Evolutionary conservation across 2,113 vertebrate species (phyloP).

Genomic region (Saiga tatarica): DNA sequence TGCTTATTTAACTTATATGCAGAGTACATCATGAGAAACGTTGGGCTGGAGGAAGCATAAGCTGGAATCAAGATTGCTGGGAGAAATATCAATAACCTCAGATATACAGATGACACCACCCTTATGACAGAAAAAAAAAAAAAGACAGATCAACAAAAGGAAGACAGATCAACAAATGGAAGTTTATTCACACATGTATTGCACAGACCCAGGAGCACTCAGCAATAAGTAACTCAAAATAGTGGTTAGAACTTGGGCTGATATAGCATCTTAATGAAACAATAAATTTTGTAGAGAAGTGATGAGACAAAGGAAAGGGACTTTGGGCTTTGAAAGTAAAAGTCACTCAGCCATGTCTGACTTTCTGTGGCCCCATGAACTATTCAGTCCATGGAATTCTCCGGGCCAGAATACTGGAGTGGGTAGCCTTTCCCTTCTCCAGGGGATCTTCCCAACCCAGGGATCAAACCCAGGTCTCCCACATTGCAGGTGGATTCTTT

Average conservation of each 20-base stretch:
- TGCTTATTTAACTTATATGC: no score
- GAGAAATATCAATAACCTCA: neutral
- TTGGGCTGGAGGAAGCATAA: neutral
- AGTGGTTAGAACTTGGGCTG: neutral
- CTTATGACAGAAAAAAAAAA: neutral
- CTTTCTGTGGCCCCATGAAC: neutral
- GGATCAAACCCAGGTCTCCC: neutral
- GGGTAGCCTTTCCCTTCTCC: neutral
- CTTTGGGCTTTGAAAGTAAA: neutral
- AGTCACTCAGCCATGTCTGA: neutral
- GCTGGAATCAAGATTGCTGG: accelerated
- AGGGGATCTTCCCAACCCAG: neutral
- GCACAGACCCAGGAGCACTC: neutral
- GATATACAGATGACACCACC: neutral
- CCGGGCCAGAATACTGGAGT: neutral
- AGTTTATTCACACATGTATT: neutral
- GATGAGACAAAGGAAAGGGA: neutral
- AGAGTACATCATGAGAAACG: no score
- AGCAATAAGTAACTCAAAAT: neutral
- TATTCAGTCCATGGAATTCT: neutral
- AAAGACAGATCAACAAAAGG: neutral
- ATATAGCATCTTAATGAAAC: neutral
- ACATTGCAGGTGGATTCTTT: neutral
- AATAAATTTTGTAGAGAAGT: neutral
- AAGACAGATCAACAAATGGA: neutral